Percentiles rank a stretch among this genome's conserved stretches.
Conservation (phyloP, 1,140 invertebrate species). For the Dysdera silvatica region DNA sequence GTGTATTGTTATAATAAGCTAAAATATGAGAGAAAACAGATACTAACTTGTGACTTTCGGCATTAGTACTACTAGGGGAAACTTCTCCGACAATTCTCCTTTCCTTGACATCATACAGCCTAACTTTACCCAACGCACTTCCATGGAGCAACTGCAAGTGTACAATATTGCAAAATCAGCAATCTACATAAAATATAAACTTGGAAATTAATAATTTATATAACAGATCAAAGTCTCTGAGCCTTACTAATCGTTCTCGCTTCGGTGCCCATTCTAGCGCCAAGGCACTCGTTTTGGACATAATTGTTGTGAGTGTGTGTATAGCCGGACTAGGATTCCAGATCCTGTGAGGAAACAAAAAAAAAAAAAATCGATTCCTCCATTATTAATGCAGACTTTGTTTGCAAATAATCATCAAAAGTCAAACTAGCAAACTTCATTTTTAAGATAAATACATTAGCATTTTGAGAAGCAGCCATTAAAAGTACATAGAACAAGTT, state of each 20-base stretch:
- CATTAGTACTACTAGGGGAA: slow-evolving; percentile 33
- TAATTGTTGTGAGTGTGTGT: slow-evolving; percentile 52
- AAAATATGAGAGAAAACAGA: neutral
- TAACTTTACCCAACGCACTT: slow-evolving; percentile 53
- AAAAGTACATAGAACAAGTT: too few relatives aligned
- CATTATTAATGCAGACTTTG: too few relatives aligned
- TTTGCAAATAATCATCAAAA: too few relatives aligned
- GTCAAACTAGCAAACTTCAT: too few relatives aligned
- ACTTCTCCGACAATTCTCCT: slow-evolving; percentile 57
- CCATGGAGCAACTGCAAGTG: slow-evolving; percentile 51
- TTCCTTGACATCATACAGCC: slow-evolving; percentile 57
- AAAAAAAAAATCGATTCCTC: neutral
- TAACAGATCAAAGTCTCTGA: neutral
- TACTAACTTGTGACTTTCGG: slow-evolving; percentile 31
- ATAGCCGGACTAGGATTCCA: slow-evolving; percentile 33
- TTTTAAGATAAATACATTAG: too few relatives aligned
- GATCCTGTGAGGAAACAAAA: slow-evolving; percentile 20
- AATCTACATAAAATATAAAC: too few relatives aligned
- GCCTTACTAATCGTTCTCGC: slow-evolving; percentile 51
- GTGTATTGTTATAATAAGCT: neutral
- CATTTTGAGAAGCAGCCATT: too few relatives aligned
- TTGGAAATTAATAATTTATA: too few relatives aligned
- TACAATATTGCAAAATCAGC: too few relatives aligned
- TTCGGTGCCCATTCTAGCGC: slow-evolving; percentile 59
- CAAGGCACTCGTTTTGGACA: slow-evolving; percentile 52